These are phyloP conservation scores for Pandemis corylana DNA, from an alignment of 2,888 invertebrate genomes.

Conservation along the genomic window DNA sequence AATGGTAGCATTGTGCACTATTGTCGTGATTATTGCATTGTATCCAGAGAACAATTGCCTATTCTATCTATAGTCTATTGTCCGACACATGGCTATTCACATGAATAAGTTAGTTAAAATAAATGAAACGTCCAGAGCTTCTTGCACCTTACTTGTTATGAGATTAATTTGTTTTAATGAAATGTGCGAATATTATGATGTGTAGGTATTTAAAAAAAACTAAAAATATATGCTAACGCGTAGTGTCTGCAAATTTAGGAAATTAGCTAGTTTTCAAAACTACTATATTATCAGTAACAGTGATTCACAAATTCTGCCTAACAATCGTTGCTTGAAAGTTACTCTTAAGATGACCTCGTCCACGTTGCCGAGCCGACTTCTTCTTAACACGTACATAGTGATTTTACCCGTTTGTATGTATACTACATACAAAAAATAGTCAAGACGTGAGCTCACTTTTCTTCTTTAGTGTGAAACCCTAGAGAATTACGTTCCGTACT, in stretches of 20 bases:
- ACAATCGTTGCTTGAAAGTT: not conserved
- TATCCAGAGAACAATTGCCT: slow-evolving; percentile 1
- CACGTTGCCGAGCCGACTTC: too few species aligned
- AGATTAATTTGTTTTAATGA: not conserved
- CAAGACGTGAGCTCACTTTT: not conserved
- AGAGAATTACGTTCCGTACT: not conserved
- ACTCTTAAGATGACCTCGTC: too few species aligned
- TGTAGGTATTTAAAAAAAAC: too few species aligned
- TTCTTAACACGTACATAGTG: too few species aligned
- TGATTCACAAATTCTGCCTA: not conserved
- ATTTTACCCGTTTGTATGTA: too few species aligned
- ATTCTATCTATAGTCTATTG: too few species aligned
- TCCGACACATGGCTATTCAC: not conserved
- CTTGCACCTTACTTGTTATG: not conserved
- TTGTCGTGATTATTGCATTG: slow-evolving; percentile 10
- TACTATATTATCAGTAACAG: too few species aligned
- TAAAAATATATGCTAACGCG: not conserved
- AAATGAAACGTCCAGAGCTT: not conserved
- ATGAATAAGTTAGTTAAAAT: not conserved
- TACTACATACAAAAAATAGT: not conserved
- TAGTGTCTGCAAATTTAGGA: not conserved
- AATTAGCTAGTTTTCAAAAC: too few species aligned
- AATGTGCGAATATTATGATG: not conserved
- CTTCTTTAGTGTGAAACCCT: not conserved
- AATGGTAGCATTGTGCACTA: not conserved